Base-by-base conservation (phyloP, 1,140 invertebrate genomes). In the Zaprionus vittiger region DNA sequence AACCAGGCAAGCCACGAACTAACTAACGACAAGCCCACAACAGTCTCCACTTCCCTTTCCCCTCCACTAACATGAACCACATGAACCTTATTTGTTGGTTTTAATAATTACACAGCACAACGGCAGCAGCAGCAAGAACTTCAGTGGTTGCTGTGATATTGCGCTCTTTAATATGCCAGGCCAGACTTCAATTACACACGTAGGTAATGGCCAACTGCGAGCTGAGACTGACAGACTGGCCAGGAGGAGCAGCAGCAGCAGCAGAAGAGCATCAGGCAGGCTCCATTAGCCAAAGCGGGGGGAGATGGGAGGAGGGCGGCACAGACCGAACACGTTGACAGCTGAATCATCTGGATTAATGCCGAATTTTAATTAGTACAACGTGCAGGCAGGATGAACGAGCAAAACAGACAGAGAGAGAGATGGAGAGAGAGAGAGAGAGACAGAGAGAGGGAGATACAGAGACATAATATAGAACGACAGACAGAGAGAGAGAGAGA, bases 301-400 rank as follows among this genome's bases (percentile, higher is more conserved):
- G 54, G 71, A 64, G 57, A 63, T 41, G 47, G n/a, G n/a, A 7
- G 2, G 41, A 7, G n/a, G 0, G n/a, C 9, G 2, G 31, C 31
- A 1, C 54, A 31, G 47, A 52, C 20, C 17, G 47, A 52, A 52
- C 47, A 56, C 73, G 85, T 82, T 87, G 84, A 90, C 85, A 90
- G 86, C 81, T 85, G 86, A 91, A 91, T 90, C 85, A 90, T 90
- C 81, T 81, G 90, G 89, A 91, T 91, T 91, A 91, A 90, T 91
- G 84, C 80, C 79, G 89, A 91, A 91, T 91, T 91, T 91, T 91
- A 91, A 91, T 91, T 91, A 91, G 82, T 85, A 83, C 90, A 79
- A 81, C 79, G 73, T 70, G 63, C 72, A 71, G 72, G 62, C 54
- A 55, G 20, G 14, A 26, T 34, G 55, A 57, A 24, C 26, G 20